These are phyloP conservation scores for Amphiprion clarkii DNA, from an alignment of 2,797 vertebrate species.

Conservation along the genomic window DNA sequence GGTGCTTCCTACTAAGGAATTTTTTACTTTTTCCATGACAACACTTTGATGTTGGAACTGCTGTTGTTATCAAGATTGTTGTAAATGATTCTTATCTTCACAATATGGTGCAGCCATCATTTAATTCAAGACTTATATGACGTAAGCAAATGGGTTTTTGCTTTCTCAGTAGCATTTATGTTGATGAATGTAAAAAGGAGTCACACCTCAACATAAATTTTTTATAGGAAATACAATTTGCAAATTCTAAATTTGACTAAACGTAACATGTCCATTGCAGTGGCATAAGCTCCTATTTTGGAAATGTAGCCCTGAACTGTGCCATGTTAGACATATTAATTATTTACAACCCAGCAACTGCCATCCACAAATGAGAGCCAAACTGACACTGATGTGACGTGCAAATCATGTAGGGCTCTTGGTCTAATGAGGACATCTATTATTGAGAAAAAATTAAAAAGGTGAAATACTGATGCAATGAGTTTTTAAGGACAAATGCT, in stretches of 20 bases:
- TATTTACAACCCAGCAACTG: slow-evolving; percentile 11
- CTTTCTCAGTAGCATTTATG: neutral
- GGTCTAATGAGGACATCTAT: too few relatives aligned
- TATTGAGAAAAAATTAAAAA: too few relatives aligned
- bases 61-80: slow-evolving; percentile 46
- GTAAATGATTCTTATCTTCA: slow-evolving; percentile 31
- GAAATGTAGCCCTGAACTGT: too few relatives aligned
- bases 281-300: too few relatives aligned
- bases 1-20: slow-evolving; percentile 50
- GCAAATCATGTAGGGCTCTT: neutral
- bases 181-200: too few relatives aligned
- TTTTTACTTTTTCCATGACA: slow-evolving; percentile 40
- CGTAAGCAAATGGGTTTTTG: slow-evolving; percentile 14
- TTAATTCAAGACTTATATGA: slow-evolving; percentile 13
- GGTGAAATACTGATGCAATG: too few relatives aligned
- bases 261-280: too few relatives aligned
- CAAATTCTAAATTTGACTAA: too few relatives aligned
- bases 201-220: too few relatives aligned
- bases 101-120: slow-evolving; percentile 28
- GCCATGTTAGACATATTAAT: too few relatives aligned
- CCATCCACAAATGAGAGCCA: slow-evolving; percentile 1
- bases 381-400: slow-evolving; percentile 12
- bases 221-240: too few relatives aligned
- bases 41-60: slow-evolving; percentile 66
- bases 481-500: too few relatives aligned